A percentile compares a stretch with the other conserved stretches of the same genome.
Evolutionary conservation across 2,113 vertebrate species (phyloP).

Genomic region (Dipodomys stephensi): DNA sequence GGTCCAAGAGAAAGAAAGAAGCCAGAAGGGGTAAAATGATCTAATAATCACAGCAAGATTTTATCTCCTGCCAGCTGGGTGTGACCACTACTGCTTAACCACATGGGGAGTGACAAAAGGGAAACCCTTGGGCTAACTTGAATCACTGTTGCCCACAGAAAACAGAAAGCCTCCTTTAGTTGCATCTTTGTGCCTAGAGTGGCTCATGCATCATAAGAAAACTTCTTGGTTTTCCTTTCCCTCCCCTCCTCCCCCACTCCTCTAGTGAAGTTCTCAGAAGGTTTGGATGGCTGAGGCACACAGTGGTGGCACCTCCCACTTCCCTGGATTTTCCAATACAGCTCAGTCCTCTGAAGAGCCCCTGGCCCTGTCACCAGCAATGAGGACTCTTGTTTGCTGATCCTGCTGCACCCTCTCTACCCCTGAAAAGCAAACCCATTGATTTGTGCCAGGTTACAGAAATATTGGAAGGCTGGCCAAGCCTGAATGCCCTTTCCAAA

Average conservation of each 20-base stretch:
- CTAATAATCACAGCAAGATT: background rate
- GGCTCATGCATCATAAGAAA: slow-evolving; percentile 43
- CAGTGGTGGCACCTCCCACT: background rate
- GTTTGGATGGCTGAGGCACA: background rate
- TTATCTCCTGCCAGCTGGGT: background rate
- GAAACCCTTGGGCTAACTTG: background rate
- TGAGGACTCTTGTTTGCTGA: background rate
- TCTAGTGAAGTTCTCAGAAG: background rate
- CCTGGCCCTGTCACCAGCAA: background rate
- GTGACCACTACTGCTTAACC: fast-evolving
- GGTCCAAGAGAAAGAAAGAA: too few relatives aligned
- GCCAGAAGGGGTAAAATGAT: too few relatives aligned
- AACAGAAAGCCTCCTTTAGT: slow-evolving; percentile 45
- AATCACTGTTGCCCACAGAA: slow-evolving; percentile 51
- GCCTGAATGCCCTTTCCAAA: fast-evolving
- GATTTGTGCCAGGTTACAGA: background rate
- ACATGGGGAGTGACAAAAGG: background rate
- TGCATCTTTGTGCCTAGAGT: slow-evolving; percentile 7
- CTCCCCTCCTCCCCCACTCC: background rate
- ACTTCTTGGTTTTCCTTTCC: slow-evolving; percentile 40
- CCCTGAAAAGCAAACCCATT: background rate
- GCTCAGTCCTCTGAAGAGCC: background rate
- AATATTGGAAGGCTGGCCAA: background rate
- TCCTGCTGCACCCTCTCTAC: background rate
- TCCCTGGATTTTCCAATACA: background rate